phyloP scores from a whole-genome alignment of 2,797 vertebrate species.

The Pogonophryne albipinna region DNA sequence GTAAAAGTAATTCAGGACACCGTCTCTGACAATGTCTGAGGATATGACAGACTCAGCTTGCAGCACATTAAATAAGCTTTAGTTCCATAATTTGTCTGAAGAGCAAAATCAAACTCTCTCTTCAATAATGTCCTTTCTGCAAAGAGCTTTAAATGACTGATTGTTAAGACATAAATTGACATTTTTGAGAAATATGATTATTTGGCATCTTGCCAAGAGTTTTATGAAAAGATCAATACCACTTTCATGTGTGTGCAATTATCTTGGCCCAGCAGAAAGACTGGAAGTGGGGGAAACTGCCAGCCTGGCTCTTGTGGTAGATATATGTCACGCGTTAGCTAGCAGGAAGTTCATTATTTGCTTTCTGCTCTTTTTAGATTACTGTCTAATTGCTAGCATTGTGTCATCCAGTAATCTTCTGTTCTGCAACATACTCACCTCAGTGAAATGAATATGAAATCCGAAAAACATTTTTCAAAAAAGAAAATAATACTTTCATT shows the following conservation, averaged over 20 bases:
- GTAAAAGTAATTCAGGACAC: not conserved
- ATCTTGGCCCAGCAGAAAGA: not conserved
- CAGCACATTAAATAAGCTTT: not conserved
- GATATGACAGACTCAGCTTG: not conserved
- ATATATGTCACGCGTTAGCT: not conserved
- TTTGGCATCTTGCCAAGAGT: slow-evolving; percentile 4
- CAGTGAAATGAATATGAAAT: no score
- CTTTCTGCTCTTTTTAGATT: not conserved
- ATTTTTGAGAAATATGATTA: slow-evolving; percentile 8
- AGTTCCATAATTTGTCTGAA: not conserved
- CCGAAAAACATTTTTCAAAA: no score
- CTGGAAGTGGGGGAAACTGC: not conserved
- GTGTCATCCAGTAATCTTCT: not conserved
- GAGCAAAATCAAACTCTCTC: slow-evolving; percentile 8
- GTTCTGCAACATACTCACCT: no score
- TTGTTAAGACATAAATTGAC: slow-evolving; percentile 16
- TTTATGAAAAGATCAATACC: slow-evolving; percentile 14
- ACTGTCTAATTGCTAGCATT: not conserved
- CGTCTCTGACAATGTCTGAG: not conserved
- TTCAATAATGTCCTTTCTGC: slow-evolving; percentile 3
- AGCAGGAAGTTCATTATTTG: not conserved
- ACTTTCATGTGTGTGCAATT: not conserved
- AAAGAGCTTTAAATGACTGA: slow-evolving; percentile 1
- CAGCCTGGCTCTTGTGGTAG: not conserved
- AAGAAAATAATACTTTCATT: no score